Evolutionary conservation across 2,797 vertebrate genomes (phyloP).

Genomic region (Sciaenops ocellatus): DNA sequence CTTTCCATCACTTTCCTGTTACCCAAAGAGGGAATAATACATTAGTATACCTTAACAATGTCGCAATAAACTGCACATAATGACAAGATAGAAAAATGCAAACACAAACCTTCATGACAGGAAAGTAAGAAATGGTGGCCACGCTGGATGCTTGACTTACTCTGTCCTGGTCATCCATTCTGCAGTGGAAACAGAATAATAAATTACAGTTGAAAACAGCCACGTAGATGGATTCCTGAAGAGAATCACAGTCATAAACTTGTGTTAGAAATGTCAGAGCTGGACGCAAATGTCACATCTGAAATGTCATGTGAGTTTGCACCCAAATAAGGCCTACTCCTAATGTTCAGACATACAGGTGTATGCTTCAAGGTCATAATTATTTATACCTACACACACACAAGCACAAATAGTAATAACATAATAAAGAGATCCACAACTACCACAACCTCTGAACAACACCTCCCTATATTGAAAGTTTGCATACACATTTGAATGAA

Average conservation of each 20-base stretch:
- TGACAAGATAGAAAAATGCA: accelerated
- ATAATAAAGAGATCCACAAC: neutral
- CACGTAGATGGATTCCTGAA: neutral
- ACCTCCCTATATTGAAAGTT: neutral
- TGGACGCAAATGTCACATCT: neutral
- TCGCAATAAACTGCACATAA: neutral
- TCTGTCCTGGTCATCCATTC: slow-evolving; percentile 90
- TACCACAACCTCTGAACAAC: neutral
- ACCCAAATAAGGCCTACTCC: neutral
- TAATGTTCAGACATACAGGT: neutral
- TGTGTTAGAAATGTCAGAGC: neutral
- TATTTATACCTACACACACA: neutral
- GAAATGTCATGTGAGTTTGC: neutral
- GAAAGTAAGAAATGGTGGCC: slow-evolving; percentile 88
- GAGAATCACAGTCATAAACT: neutral
- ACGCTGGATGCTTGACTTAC: slow-evolving; percentile 90
- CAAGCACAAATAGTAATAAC: neutral
- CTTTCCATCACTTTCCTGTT: slow-evolving; percentile 78
- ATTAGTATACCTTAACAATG: neutral
- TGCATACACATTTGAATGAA: slow-evolving; percentile 25
- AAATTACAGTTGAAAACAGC: neutral
- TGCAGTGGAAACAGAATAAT: slow-evolving; percentile 53
- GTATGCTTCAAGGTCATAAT: neutral
- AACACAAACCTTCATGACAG: slow-evolving; percentile 80
- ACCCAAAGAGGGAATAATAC: neutral